Evolutionary conservation across 2,113 vertebrate species (phyloP).

Genomic region (Crotalus viridis): DNA sequence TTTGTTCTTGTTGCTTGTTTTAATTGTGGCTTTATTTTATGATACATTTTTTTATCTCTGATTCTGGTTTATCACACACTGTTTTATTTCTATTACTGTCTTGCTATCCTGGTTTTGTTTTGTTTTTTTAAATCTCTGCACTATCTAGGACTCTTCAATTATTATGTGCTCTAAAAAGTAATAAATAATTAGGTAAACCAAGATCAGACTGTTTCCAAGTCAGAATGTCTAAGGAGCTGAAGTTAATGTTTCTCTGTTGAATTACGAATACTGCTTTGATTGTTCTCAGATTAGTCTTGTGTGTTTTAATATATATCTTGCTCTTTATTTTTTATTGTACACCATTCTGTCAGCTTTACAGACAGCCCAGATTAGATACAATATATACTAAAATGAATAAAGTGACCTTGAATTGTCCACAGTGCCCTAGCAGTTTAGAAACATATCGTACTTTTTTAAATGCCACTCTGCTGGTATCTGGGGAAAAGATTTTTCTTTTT

Average conservation of each 20-base stretch:
- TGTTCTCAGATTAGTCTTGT: background rate
- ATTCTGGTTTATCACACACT: background rate
- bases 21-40: background rate
- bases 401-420: background rate
- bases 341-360: background rate
- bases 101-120: background rate
- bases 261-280: background rate
- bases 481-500: background rate
- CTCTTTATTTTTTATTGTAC: background rate
- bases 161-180: background rate
- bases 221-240: background rate
- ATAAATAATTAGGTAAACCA: background rate
- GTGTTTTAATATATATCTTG: background rate
- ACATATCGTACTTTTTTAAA: background rate
- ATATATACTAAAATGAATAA: background rate
- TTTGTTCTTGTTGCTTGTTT: background rate
- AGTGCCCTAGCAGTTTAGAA: background rate
- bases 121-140: background rate
- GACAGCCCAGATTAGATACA: background rate
- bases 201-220: background rate
- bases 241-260: background rate
- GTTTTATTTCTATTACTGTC: background rate
- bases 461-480: too few species aligned
- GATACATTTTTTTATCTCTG: background rate
- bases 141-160: background rate